phyloP scores from a whole-genome alignment of 2,888 invertebrate species.

The Tinea trinotella region DNA sequence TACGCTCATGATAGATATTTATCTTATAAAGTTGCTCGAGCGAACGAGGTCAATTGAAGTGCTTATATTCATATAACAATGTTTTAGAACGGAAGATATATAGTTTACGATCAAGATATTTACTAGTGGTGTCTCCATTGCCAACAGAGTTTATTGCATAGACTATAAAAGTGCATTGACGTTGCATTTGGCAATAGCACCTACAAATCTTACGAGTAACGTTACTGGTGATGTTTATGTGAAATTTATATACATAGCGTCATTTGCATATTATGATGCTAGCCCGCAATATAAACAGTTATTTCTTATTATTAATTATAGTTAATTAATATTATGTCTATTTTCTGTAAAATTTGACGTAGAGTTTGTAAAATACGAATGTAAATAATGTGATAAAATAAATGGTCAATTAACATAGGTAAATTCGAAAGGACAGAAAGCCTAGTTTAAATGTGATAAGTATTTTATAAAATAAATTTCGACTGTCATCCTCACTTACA shows the following conservation, averaged over 20 bases:
- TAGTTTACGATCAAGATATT: slow-evolving; percentile 58
- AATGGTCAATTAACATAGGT: not conserved
- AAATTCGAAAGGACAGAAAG: not conserved
- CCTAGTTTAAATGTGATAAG: not conserved
- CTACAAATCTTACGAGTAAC: slow-evolving; percentile 8
- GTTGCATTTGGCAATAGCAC: slow-evolving; percentile 30
- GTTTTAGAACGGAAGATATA: slow-evolving; percentile 46
- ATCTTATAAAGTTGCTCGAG: not conserved
- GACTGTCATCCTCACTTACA: slow-evolving; percentile 11
- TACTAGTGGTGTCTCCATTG: slow-evolving; percentile 49
- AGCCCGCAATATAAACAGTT: too few relatives aligned
- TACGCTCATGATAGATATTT: too few relatives aligned
- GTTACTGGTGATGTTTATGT: slow-evolving; percentile 23
- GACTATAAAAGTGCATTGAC: slow-evolving; percentile 65
- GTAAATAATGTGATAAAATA: too few relatives aligned
- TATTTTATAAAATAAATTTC: slow-evolving; percentile 10
- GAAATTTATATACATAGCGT: not conserved
- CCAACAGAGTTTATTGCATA: slow-evolving; percentile 48
- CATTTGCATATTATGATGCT: not conserved
- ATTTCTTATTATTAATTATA: too few relatives aligned
- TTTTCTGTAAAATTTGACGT: too few relatives aligned
- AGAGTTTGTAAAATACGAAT: too few relatives aligned
- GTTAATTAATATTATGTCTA: too few relatives aligned
- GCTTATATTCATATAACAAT: slow-evolving; percentile 37
- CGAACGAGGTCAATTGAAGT: slow-evolving; percentile 1